Evolutionary conservation across 2,797 vertebrate genomes (phyloP).

Genomic region (Melanotaenia parkinsoni): DNA sequence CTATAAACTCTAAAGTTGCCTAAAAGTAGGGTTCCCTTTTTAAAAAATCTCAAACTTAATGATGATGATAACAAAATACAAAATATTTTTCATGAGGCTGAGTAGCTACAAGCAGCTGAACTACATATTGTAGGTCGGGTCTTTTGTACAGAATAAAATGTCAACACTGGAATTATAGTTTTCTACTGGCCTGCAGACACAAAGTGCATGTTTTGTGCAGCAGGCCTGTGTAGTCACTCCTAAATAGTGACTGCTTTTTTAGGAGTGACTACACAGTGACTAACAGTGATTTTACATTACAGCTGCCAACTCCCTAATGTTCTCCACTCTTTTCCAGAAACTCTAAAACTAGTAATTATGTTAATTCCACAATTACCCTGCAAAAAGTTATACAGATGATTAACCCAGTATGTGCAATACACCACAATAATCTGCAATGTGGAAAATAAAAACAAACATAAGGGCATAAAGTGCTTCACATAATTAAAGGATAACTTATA

Average conservation of each 20-base stretch:
- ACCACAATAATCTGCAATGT: background rate
- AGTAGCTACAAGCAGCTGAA: background rate
- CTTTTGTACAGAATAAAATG: background rate
- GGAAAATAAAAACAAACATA: background rate
- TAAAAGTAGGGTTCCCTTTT: too few species aligned
- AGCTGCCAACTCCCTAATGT: background rate
- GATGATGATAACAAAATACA: too few species aligned
- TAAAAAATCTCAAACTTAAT: too few species aligned
- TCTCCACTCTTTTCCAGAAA: background rate
- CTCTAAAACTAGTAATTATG: background rate
- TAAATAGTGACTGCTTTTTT: background rate
- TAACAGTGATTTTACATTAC: background rate
- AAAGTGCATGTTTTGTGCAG: background rate
- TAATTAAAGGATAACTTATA: background rate
- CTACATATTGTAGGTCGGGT: too few species aligned
- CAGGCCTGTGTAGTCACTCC: background rate
- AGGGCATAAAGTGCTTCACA: background rate
- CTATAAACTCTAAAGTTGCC: too few species aligned
- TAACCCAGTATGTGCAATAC: background rate
- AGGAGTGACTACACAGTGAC: too few species aligned
- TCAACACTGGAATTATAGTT: background rate
- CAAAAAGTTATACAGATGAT: background rate
- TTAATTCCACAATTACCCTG: background rate
- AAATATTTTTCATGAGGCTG: background rate
- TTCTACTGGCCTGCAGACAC: background rate